Conservation (phyloP, 1,140 invertebrate species). For the Drosophila prosaltans region DNA sequence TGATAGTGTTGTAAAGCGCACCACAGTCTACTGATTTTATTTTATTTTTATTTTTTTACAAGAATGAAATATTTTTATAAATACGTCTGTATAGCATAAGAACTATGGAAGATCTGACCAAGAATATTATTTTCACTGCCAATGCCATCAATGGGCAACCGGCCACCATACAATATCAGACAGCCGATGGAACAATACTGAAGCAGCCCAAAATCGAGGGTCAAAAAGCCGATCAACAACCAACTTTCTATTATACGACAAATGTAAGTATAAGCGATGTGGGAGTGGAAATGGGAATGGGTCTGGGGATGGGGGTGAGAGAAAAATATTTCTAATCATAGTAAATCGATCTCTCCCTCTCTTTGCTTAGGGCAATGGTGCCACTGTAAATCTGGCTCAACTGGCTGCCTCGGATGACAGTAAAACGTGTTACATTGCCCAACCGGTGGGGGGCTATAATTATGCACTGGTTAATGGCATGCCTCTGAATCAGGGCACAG, state of each 20-base stretch:
- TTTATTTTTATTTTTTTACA: constrained; percentile 30
- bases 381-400: constrained; percentile 87
- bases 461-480: constrained; percentile 87
- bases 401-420: constrained; percentile 85
- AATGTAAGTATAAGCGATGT: constrained; percentile 85
- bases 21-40: constrained; percentile 17
- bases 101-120: constrained; percentile 81
- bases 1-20: constrained; percentile 58
- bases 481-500: constrained; percentile 83
- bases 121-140: constrained; percentile 81
- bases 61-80: constrained; percentile 11
- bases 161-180: constrained; percentile 81
- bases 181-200: constrained; percentile 80
- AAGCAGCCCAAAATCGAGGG: constrained; percentile 83
- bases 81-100: constrained; percentile 28
- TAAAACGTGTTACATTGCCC: constrained; percentile 88
- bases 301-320: neutral
- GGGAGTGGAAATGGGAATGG: neutral
- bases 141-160: constrained; percentile 81
- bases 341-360: neutral
- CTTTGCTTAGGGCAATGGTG: constrained; percentile 77
- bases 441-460: constrained; percentile 88
- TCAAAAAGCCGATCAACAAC: constrained; percentile 84
- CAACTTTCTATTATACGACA: constrained; percentile 87
- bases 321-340: neutral